These are phyloP conservation scores for Leucosticte australis DNA, from an alignment of 2,113 vertebrate species.

Conservation along the genomic window DNA sequence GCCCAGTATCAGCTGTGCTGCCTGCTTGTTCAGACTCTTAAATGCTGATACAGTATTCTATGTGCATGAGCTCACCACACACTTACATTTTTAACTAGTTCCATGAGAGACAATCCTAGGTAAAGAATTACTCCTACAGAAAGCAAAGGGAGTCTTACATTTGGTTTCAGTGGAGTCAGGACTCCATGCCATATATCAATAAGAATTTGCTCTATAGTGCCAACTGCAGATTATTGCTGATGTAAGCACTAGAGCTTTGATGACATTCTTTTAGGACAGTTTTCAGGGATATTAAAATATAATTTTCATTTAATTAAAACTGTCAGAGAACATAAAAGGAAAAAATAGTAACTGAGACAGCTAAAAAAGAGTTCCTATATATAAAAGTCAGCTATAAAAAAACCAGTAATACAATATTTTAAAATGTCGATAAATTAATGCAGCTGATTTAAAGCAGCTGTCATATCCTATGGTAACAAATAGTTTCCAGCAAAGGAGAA, in stretches of 20 bases:
- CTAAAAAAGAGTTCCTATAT: background rate
- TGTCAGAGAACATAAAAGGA: background rate
- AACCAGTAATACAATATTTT: background rate
- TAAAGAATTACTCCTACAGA: background rate
- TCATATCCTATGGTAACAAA: background rate
- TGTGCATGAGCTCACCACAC: background rate
- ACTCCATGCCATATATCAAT: background rate
- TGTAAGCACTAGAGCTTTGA: background rate
- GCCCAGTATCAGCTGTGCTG: background rate
- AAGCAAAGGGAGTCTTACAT: background rate
- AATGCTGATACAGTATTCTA: background rate
- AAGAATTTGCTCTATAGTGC: background rate
- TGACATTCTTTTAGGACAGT: background rate
- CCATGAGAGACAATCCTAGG: background rate
- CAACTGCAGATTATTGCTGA: background rate
- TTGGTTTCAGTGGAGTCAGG: background rate
- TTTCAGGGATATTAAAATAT: background rate
- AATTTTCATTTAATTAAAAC: constrained; percentile 1
- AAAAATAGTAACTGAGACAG: background rate
- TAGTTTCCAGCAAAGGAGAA: background rate
- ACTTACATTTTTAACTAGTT: background rate
- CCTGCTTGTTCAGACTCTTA: background rate
- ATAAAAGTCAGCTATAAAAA: background rate
- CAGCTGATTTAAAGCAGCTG: background rate
- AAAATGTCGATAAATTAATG: background rate